Base-by-base conservation (phyloP, 1,140 invertebrate genomes). In the Nebria ingens region DNA sequence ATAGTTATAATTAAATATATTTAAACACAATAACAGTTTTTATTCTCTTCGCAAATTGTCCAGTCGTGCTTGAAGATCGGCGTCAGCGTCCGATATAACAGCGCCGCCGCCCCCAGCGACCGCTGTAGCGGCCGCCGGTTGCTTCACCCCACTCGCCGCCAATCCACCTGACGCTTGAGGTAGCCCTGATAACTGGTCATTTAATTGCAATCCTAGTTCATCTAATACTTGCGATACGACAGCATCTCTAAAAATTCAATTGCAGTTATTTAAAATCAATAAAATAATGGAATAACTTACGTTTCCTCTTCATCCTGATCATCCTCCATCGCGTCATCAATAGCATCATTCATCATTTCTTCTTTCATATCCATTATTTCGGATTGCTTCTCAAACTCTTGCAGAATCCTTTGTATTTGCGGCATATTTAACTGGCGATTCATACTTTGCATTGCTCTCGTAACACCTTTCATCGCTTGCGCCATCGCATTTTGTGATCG, bases 331-430 rank as follows among this genome's bases (percentile, higher is more conserved):
- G 96, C 97, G 76, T 98, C 97, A 73, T 99, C 97, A 65, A 99
- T 98, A 4, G 93, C 96, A 75, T 99, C 97, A 73, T 95, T 97
- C 86, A 99, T 99, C 81, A 99, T 96, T 76, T 99, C 97, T 75
- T 99, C 97, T 69, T 99, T 99, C 96, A 99, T 99, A 70, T 99
- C 97, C 97, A 99, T 99, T 56, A 99, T 98, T 76, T 98, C 96
- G 0, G 93, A 95, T 68, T 99, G 97, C 66, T 97, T 98, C 73
- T 99, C 97, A 80, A 99, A 99, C 68, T 99, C 97, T 79, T 93
- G 89, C 68, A 99, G 83, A 64, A 99, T 99, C 70, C 93, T 95
- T 72, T 99, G 96, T 67, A 99, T 99, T 78, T 99, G 94, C 19
- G 97, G 97, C 66, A 99, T 78, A 77, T 99, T 99, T 63, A 99